Evolutionary conservation across 2,113 vertebrate species (phyloP).

Genomic region (Hyla sarda): DNA sequence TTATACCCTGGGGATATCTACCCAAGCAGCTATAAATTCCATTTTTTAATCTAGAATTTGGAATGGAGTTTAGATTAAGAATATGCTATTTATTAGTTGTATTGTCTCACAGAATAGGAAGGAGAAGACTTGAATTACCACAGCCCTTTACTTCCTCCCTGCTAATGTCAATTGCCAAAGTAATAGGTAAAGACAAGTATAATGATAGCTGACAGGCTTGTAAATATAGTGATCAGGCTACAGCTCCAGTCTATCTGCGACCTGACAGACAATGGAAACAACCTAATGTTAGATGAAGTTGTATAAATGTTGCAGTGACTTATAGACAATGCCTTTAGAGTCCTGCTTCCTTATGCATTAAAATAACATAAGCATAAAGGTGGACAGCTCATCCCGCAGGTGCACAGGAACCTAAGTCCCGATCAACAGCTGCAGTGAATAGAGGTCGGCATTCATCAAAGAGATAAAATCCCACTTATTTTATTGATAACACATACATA

Average conservation of each 20-base stretch:
- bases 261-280: not conserved
- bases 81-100: too few species aligned
- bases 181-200: not conserved
- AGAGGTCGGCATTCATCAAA: too few species aligned
- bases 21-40: too few species aligned
- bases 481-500: too few species aligned
- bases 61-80: too few species aligned
- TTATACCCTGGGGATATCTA: too few species aligned
- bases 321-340: not conserved
- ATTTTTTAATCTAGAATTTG: too few species aligned
- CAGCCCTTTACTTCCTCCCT: not conserved
- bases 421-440: too few species aligned
- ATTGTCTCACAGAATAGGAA: not conserved
- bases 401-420: too few species aligned
- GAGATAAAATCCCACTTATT: too few species aligned
- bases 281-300: not conserved
- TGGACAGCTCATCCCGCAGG: too few species aligned
- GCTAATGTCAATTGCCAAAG: not conserved
- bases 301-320: not conserved
- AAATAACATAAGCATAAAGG: too few species aligned
- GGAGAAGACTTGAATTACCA: not conserved
- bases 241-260: not conserved
- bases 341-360: not conserved
- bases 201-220: not conserved
- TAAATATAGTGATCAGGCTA: not conserved